Evolutionary conservation across 2,797 vertebrate genomes (phyloP), one percentile per base, ranked within the genome.

Genomic region (Squalus acanthias): DNA sequence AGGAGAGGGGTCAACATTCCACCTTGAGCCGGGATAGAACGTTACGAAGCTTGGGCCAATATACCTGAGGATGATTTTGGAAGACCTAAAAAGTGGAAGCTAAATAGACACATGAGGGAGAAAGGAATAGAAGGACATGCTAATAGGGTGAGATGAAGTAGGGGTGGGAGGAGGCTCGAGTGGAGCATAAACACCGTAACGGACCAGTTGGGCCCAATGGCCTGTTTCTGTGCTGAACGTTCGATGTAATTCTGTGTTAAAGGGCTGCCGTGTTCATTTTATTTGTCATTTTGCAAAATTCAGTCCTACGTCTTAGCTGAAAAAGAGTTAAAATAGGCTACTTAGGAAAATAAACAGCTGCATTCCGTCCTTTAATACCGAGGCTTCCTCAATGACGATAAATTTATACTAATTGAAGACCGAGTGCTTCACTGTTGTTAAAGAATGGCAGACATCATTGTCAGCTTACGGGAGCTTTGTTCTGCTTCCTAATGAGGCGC

Each of bases 381-480:
- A 0, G 60, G 60, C 91, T 69, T 69, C 65, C 91, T 93, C 20
- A 67, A 69, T 24, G 91, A 46, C 20, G 24, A 67, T 46, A 93
- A 69, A 93, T 2, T 93, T 69, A 69, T 13, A 39, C 63, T 69
- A 69, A 93, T 93, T 69, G 91, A 69, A 46, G n/a, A 24, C 1
- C 7, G 20, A 50, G 82, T 17, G 8, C 20, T 2, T 20, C 6
- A 93, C 20, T 69, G 65, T 93, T 4, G 15, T 69, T 39, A 67
- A 69, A 60, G 7, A 93, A 67, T 22, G n/a, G 63, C n/a, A 39
- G 65, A 20, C 1, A 17, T 93, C 65, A 93, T 22, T 69, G 63
- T 17, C 91, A 67, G 91, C 65, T 69, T 93, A 93, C n/a, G 3
- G 65, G 91, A 93, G 91, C n/a, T 93, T 93, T 69, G 91, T 93